These are phyloP conservation scores for Scaptomyza graminum DNA, from an alignment of 1,140 invertebrate species.

Conservation along the genomic window DNA sequence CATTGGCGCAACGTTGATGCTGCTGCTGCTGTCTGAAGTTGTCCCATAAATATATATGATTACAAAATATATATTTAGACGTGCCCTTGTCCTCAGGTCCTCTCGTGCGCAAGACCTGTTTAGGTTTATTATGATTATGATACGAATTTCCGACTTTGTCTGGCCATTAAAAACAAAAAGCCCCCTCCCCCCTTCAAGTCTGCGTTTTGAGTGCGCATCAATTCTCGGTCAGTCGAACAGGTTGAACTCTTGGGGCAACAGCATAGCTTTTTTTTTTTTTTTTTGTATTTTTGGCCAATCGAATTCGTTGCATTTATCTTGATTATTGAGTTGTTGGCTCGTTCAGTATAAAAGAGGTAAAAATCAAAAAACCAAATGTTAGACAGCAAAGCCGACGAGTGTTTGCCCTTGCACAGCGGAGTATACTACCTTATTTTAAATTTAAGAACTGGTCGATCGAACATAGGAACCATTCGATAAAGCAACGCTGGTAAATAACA, in stretches of 20 bases:
- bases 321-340: slow-evolving; percentile 66
- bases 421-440: no score
- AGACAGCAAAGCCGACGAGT: not conserved
- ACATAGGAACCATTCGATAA: no score
- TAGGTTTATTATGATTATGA: slow-evolving; percentile 77
- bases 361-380: slow-evolving; percentile 9
- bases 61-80: slow-evolving; percentile 74
- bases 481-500: no score
- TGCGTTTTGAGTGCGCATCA: slow-evolving; percentile 53
- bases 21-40: slow-evolving; percentile 34
- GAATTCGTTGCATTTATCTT: slow-evolving; percentile 59
- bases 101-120: slow-evolving; percentile 43
- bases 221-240: slow-evolving; percentile 74
- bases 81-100: slow-evolving; percentile 25
- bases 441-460: no score
- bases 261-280: no score
- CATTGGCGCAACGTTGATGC: slow-evolving; percentile 5
- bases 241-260: slow-evolving; percentile 60
- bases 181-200: not conserved
- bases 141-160: slow-evolving; percentile 67
- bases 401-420: not conserved
- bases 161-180: slow-evolving; percentile 38
- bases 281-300: slow-evolving; percentile 20
- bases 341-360: slow-evolving; percentile 1
- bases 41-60: slow-evolving; percentile 80